Percentiles rank a stretch among this genome's conserved stretches.
These are phyloP conservation scores for Polymixis lichenea DNA, from an alignment of 2,888 invertebrate species.

Conservation along the genomic window DNA sequence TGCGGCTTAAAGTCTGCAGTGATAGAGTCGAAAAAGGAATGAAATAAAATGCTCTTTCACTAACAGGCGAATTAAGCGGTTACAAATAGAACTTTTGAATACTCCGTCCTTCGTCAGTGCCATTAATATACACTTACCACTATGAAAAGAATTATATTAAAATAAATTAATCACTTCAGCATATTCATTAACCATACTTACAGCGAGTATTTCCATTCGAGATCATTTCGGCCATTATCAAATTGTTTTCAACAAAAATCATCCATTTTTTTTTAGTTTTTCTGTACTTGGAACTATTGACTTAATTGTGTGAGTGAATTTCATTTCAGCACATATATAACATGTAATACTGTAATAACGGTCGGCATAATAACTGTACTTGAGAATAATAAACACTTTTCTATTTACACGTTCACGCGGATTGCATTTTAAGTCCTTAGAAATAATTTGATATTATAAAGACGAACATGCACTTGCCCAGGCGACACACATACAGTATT, in stretches of 20 bases:
- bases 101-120: conserved; percentile 33
- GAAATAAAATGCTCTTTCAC: conserved; percentile 49
- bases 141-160: conserved; percentile 12
- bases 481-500: background rate
- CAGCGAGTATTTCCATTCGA: conserved; percentile 4
- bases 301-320: background rate
- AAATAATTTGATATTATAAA: background rate
- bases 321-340: conserved; percentile 3
- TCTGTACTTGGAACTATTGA: background rate
- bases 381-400: background rate
- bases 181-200: conserved; percentile 38
- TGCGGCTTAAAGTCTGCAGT: conserved; percentile 61
- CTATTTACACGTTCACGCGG: background rate
- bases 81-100: conserved; percentile 66
- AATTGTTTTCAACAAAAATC: conserved; percentile 19
- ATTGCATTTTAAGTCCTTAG: background rate
- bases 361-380: background rate
- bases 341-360: background rate
- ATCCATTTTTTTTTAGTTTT: background rate
- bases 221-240: conserved; percentile 17
- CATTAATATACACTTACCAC: conserved; percentile 8
- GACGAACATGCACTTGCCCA: background rate
- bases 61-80: conserved; percentile 63
- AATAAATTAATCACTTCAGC: conserved; percentile 1
- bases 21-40: conserved; percentile 69